phyloP scores from a whole-genome alignment of 2,113 vertebrate species.

The human region DNA sequence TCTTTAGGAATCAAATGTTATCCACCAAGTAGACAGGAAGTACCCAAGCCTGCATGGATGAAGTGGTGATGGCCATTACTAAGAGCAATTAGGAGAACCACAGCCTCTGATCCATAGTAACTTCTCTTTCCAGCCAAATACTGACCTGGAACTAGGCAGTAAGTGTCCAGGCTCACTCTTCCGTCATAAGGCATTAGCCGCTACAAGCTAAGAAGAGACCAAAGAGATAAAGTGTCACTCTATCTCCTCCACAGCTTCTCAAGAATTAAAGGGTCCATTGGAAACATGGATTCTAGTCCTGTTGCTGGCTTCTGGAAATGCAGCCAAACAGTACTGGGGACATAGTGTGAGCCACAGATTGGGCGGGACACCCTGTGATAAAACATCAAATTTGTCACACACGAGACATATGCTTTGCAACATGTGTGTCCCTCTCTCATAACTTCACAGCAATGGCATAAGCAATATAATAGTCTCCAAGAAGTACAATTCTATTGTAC shows the following conservation, averaged over 20 bases:
- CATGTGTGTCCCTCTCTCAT: not conserved
- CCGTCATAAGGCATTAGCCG: not conserved
- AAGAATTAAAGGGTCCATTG: not conserved
- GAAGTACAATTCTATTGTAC: not conserved
- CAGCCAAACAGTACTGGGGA: not conserved
- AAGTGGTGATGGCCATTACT: not conserved
- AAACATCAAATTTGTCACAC: not conserved
- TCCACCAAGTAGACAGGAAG: not conserved
- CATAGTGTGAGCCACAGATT: not conserved
- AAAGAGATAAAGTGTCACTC: not conserved
- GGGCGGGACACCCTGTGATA: not conserved
- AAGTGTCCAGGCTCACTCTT: not conserved
- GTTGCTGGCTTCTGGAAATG: not conserved
- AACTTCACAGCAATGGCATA: not conserved
- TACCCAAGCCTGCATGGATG: not conserved
- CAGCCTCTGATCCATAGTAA: not conserved
- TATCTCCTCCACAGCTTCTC: not conserved
- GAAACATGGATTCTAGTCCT: not conserved
- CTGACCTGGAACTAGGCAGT: not conserved
- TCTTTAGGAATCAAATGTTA: not conserved
- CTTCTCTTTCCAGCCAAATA: not conserved
- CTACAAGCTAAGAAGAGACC: not conserved
- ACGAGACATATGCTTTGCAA: not conserved
- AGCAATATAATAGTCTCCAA: not conserved
- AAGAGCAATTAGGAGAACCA: not conserved